Evolutionary conservation across 2,797 vertebrate genomes (phyloP).

Genomic region (Cyclura pinguis): DNA sequence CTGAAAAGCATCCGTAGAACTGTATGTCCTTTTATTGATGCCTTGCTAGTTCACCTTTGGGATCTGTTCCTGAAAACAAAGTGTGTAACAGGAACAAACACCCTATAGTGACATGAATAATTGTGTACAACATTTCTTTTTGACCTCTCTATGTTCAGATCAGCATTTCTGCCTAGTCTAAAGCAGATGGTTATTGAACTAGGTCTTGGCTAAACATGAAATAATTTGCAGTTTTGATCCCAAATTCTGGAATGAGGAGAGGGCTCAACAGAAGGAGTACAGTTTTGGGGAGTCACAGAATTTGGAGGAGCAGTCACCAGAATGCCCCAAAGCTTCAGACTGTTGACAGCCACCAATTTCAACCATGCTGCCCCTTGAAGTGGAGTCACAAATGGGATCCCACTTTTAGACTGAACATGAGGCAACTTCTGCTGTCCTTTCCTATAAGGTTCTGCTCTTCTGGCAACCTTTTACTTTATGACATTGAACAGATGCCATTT

Average conservation of each 20-base stretch:
- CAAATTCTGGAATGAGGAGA: not conserved
- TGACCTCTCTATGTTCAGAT: not conserved
- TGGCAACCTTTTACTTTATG: not conserved
- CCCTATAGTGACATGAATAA: not conserved
- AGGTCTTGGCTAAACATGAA: not conserved
- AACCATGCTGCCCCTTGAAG: not conserved
- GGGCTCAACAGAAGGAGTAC: not conserved
- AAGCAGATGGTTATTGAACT: slow-evolving; percentile 21
- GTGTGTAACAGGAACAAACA: not conserved
- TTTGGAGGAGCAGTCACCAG: not conserved
- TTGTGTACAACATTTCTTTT: not conserved
- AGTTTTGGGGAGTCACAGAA: not conserved
- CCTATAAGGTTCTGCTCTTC: slow-evolving; percentile 7
- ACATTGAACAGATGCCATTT: slow-evolving; percentile 13
- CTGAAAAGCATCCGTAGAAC: not conserved
- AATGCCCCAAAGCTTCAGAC: not conserved
- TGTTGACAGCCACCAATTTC: not conserved
- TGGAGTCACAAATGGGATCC: not conserved
- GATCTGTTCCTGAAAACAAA: not conserved
- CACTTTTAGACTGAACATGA: not conserved
- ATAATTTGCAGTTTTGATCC: not conserved
- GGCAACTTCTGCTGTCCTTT: not conserved
- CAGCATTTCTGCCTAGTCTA: slow-evolving; percentile 9
- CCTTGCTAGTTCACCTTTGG: not conserved
- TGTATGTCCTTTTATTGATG: not conserved